These are phyloP conservation scores for Tetragonisca angustula DNA, from an alignment of 2,888 invertebrate genomes.

Conservation along the genomic window DNA sequence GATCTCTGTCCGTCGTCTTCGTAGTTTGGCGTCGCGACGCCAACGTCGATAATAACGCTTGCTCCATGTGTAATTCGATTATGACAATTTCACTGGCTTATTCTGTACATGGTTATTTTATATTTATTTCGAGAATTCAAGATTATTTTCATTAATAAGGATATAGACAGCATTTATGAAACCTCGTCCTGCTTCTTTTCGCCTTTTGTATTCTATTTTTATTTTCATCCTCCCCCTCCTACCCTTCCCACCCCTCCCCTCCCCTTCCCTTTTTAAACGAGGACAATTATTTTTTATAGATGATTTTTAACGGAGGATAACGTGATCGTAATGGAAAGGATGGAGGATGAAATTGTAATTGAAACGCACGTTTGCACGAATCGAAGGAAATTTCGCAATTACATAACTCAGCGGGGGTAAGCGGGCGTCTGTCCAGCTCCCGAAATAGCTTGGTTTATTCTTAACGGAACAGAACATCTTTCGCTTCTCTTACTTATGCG, in stretches of 20 bases:
- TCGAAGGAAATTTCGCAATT: slow-evolving; percentile 80
- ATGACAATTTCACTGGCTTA: background rate
- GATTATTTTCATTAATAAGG: background rate
- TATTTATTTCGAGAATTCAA: background rate
- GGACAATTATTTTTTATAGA: background rate
- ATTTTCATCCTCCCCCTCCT: too few species aligned
- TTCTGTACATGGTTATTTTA: slow-evolving; percentile 3
- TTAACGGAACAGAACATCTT: slow-evolving; percentile 80
- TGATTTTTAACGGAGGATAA: background rate
- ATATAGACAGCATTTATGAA: background rate
- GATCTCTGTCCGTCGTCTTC: slow-evolving; percentile 25
- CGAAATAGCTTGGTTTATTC: slow-evolving; percentile 83
- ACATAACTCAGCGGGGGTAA: slow-evolving; percentile 78
- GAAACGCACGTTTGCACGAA: slow-evolving; percentile 62
- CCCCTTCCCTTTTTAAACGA: too few species aligned
- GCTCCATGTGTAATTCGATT: background rate
- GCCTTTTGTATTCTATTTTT: background rate
- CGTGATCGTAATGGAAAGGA: background rate
- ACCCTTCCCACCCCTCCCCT: too few species aligned
- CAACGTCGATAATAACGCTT: background rate
- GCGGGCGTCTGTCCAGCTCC: slow-evolving; percentile 82
- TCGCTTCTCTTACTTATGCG: slow-evolving; percentile 74
- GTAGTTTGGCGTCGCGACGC: slow-evolving; percentile 39
- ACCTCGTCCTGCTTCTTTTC: background rate
- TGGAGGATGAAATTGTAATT: slow-evolving; percentile 27